A percentile compares a stretch with the other conserved stretches of the same genome.
These are phyloP conservation scores for Zonitis immaculata DNA, from an alignment of 2,888 invertebrate genomes.

Conservation along the genomic window DNA sequence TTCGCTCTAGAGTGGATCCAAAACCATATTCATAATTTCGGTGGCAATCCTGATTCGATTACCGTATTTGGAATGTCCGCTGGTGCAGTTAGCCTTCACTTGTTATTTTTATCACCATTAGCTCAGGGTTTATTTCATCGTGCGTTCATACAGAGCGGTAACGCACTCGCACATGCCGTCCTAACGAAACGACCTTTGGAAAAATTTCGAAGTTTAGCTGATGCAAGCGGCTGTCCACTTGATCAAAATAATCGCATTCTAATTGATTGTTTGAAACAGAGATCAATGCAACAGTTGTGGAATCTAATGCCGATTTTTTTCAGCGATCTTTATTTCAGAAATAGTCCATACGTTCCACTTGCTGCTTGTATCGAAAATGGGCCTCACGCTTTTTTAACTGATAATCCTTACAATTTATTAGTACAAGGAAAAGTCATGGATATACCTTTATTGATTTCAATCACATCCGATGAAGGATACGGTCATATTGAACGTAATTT, in stretches of 20 bases:
- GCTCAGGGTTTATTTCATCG: constrained; percentile 44
- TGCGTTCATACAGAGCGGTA: constrained; percentile 41
- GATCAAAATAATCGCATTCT: constrained; percentile 25
- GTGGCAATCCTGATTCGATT: constrained; percentile 61
- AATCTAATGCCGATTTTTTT: constrained; percentile 9
- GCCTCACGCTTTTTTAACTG: constrained; percentile 33
- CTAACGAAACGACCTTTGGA: constrained; percentile 27
- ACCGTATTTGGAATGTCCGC: constrained; percentile 64
- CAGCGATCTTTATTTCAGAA: constrained; percentile 6
- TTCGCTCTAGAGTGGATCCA: constrained; percentile 63
- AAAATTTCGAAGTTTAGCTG: constrained; percentile 31
- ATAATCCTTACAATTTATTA: constrained; percentile 37
- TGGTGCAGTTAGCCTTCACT: constrained; percentile 66
- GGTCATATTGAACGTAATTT: too few relatives aligned
- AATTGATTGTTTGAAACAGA: constrained; percentile 35
- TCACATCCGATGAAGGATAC: constrained; percentile 5
- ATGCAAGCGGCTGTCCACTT: constrained; percentile 33
- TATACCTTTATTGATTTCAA: constrained; percentile 41
- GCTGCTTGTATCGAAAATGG: constrained; percentile 35
- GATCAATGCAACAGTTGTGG: constrained; percentile 31
- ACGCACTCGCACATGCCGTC: constrained; percentile 33
- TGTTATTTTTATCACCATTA: constrained; percentile 61
- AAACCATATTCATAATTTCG: constrained; percentile 60
- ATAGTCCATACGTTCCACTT: constrained; percentile 27
- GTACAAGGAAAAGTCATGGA: constrained; percentile 33